phyloP scores from a whole-genome alignment of 1,140 invertebrate species.

The Contarinia nasturtii region DNA sequence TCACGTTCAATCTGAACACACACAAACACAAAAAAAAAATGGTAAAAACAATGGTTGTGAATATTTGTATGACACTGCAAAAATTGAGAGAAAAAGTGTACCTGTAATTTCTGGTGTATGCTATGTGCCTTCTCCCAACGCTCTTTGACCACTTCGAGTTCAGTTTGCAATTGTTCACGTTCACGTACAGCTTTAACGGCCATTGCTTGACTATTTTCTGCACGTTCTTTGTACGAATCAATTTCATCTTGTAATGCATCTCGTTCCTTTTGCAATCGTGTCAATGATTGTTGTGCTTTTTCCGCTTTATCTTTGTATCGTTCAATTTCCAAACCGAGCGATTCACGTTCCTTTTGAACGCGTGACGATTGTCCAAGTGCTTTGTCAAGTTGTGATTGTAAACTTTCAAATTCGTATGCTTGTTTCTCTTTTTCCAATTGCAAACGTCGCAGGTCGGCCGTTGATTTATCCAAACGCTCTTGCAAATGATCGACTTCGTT shows the following conservation, averaged over 20 bases:
- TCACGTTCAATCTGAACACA: conserved; percentile 77
- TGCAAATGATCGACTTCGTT: conserved; percentile 79
- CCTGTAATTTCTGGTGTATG: conserved; percentile 63
- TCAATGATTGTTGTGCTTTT: conserved; percentile 60
- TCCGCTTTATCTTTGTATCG: conserved; percentile 74
- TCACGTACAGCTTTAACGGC: conserved; percentile 68
- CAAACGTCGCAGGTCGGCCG: conserved; percentile 62
- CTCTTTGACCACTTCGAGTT: conserved; percentile 70
- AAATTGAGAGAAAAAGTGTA: conserved; percentile 15
- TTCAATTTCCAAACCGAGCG: conserved; percentile 64
- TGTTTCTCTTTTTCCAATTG: conserved; percentile 82
- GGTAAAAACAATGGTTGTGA: not conserved
- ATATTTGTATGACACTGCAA: not conserved
- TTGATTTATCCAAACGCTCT: conserved; percentile 63
- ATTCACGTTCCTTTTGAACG: conserved; percentile 76
- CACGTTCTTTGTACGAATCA: conserved; percentile 58
- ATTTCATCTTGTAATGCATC: conserved; percentile 62
- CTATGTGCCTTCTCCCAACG: conserved; percentile 71
- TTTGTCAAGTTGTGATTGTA: conserved; percentile 79
- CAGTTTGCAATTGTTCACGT: conserved; percentile 60
- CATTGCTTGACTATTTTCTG: conserved; percentile 59
- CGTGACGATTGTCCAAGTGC: conserved; percentile 64
- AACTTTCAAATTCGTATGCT: conserved; percentile 70
- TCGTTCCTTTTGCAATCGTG: conserved; percentile 70
- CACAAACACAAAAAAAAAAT: conserved; percentile 7